Evolutionary conservation across 1,140 invertebrate genomes (phyloP).

Genomic region (Xylocopa sonorina): DNA sequence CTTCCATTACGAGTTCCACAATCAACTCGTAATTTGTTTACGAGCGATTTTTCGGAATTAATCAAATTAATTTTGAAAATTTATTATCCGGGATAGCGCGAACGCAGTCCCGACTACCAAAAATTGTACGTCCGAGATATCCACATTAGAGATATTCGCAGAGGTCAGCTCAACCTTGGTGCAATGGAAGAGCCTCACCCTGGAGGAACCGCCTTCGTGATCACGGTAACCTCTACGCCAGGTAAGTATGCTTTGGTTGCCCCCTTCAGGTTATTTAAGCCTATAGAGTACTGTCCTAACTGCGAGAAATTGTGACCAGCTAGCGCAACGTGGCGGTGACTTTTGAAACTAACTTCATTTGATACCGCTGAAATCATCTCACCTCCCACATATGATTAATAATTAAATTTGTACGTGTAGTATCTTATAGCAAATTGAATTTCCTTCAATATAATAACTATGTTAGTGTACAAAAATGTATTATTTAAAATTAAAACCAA

Average conservation of each 20-base stretch:
- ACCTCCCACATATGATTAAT: too few species aligned
- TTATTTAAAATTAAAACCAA: too few species aligned
- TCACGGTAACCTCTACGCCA: constrained; percentile 85
- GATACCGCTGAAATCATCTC: too few species aligned
- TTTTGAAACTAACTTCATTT: constrained; percentile 30
- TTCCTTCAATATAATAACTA: too few species aligned
- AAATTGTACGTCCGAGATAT: constrained; percentile 69
- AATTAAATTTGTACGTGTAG: too few species aligned
- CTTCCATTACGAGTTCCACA: too few species aligned
- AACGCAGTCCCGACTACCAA: constrained; percentile 80
- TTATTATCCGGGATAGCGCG: constrained; percentile 60
- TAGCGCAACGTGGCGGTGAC: constrained; percentile 26
- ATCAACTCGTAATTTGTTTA: too few species aligned
- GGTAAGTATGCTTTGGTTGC: constrained; percentile 58
- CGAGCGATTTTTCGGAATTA: too few species aligned
- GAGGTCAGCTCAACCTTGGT: constrained; percentile 84
- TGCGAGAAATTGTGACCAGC: background rate
- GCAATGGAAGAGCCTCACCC: constrained; percentile 85
- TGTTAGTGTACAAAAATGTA: too few species aligned
- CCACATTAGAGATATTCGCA: constrained; percentile 69
- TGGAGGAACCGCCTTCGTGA: constrained; percentile 86
- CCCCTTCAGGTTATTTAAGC: background rate
- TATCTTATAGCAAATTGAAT: too few species aligned
- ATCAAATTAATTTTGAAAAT: background rate
- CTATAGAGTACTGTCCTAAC: background rate